Conservation (phyloP, 2,113 vertebrate genomes). For the Sturnus vulgaris region DNA sequence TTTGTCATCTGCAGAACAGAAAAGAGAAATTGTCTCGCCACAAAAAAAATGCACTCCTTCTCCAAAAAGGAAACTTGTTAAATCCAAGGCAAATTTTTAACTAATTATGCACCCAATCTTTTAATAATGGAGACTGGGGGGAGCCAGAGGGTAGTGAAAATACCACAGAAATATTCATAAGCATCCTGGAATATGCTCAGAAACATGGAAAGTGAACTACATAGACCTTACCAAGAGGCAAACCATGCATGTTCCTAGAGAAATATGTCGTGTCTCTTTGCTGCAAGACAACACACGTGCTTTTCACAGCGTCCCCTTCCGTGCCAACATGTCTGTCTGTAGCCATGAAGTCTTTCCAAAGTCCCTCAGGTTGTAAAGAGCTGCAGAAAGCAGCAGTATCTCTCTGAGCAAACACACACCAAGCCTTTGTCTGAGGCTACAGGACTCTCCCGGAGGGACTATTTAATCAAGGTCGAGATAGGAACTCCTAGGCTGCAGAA, state of each 20-base stretch:
- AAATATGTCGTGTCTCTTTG: neutral
- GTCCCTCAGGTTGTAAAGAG: neutral
- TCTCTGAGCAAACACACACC: neutral
- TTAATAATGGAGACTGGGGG: neutral
- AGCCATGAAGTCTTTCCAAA: neutral
- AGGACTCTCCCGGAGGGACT: neutral
- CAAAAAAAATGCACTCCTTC: neutral
- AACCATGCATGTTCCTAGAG: neutral
- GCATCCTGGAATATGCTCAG: neutral
- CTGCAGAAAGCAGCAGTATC: neutral
- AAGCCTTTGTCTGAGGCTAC: neutral
- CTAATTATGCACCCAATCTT: neutral
- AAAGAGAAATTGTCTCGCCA: neutral
- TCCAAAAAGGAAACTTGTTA: neutral
- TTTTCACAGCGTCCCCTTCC: neutral
- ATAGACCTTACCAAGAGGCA: neutral
- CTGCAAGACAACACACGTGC: neutral
- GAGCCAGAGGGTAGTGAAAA: neutral
- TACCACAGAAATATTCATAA: neutral
- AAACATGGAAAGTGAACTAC: rapidly evolving
- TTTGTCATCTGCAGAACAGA: neutral
- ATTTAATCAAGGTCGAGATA: neutral
- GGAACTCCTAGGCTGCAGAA: neutral
- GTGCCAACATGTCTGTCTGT: neutral
- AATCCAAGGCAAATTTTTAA: neutral